Evolutionary conservation across 2,888 invertebrate species (phyloP).

Genomic region (Entomobrya multifasciata): DNA sequence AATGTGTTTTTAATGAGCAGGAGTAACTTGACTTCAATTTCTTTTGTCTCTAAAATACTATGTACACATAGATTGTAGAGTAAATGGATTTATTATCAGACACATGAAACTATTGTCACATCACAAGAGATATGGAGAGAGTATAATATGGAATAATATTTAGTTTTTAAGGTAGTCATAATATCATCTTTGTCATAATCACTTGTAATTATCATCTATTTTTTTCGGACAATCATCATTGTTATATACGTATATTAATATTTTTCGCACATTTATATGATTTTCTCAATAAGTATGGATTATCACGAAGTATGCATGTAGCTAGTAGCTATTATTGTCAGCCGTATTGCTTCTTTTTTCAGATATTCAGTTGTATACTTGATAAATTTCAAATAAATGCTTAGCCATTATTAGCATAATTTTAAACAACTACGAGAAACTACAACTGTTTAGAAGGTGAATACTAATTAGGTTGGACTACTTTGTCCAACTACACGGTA

Average conservation of each 20-base stretch:
- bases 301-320: too few relatives aligned
- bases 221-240: too few relatives aligned
- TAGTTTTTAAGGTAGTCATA: too few relatives aligned
- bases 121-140: conserved; percentile 58
- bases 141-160: not conserved
- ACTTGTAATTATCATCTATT: conserved; percentile 39
- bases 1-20: too few relatives aligned
- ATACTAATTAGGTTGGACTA: conserved; percentile 34
- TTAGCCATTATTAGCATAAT: too few relatives aligned
- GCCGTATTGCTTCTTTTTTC: conserved; percentile 61
- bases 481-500: conserved; percentile 53
- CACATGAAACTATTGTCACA: conserved; percentile 50
- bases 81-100: conserved; percentile 21
- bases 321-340: conserved; percentile 61
- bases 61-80: too few relatives aligned
- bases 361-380: too few relatives aligned
- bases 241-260: not conserved
- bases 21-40: too few relatives aligned
- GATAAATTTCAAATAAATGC: too few relatives aligned
- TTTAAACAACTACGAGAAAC: conserved; percentile 50
- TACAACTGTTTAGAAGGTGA: conserved; percentile 1
- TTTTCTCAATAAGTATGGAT: not conserved
- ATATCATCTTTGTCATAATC: too few relatives aligned
- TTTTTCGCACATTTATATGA: not conserved
- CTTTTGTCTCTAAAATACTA: too few relatives aligned